Evolutionary conservation across 2,797 vertebrate species (phyloP).

Genomic region (Tokudaia muenninki): DNA sequence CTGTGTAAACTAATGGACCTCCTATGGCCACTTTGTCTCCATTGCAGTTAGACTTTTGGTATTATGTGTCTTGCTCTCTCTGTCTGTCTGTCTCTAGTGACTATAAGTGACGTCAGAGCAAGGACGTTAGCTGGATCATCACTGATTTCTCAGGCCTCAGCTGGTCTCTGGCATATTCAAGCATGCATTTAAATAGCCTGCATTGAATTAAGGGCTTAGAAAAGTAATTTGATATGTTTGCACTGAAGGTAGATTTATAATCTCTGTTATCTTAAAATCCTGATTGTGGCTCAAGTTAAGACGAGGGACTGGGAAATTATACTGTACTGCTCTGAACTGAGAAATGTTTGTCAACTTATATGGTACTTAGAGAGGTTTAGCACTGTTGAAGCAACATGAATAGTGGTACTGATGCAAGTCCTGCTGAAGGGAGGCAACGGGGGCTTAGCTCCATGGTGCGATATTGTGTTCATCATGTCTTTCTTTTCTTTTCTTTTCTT

Average conservation of each 20-base stretch:
- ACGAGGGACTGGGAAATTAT: constrained; percentile 35
- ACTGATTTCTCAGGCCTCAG: constrained; percentile 17
- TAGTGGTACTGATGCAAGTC: constrained; percentile 43
- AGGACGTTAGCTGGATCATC: constrained; percentile 6
- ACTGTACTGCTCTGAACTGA: not conserved
- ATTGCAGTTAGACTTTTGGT: not conserved
- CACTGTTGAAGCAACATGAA: constrained; percentile 29
- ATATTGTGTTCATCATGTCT: constrained; percentile 16
- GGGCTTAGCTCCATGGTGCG: constrained; percentile 14
- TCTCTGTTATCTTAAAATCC: constrained; percentile 13
- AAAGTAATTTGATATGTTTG: constrained; percentile 61
- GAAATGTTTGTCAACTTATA: constrained; percentile 60
- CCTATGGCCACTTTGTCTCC: not conserved
- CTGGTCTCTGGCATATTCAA: not conserved
- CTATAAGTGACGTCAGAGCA: not conserved
- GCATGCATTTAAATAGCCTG: not conserved
- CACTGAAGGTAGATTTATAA: constrained; percentile 59
- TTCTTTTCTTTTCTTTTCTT: not conserved
- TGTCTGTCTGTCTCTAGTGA: not conserved
- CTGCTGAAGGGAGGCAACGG: constrained; percentile 29
- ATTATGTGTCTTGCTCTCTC: not conserved
- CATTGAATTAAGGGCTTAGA: constrained; percentile 53
- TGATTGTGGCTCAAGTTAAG: constrained; percentile 57
- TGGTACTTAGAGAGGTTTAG: constrained; percentile 60
- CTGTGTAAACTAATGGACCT: not conserved